Base-by-base conservation (phyloP, 2,797 vertebrate genomes). In the Galagoides demidoff region DNA sequence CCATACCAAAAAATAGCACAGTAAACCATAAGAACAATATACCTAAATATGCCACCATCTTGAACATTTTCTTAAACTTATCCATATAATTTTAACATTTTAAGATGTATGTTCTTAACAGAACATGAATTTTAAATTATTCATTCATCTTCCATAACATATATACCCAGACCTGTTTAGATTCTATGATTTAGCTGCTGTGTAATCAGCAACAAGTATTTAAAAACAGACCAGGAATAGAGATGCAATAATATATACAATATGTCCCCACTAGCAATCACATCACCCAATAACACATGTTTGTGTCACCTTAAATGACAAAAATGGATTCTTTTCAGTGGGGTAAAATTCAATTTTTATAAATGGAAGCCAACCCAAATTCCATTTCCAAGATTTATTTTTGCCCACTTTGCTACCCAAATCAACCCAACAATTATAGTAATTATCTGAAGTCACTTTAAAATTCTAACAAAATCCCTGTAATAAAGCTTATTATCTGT, bases 281-380 rank as follows among this genome's bases (percentile, higher is more conserved):
- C 34, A 90, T 37, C 61, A 77, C 19, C 45, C 64, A 57, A 63
- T 9, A 52, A 25, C 7, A 43, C 70, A 73, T 11, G 3, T 59
- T 79, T 9, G 12, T 37, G 13, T 90, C 78, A 66, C 29, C 3
- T 94, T 57, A 43, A 11, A 1, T 29, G 92, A 74, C n/a, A 52
- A 52, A 96, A 49, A 16, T 5, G 6, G 22, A 85, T 71, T 74
- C 55, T 43, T 87, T 66, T 52, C 27, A 88, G 31, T 71, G 43
- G 57, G n/a, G 4, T 7, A 64, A 68, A 77, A 37, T 43, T 85
- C 12, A 66, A 20, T 52, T 85, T 94, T 79, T 74, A 85, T 66
- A 89, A 85, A 79, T 79, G 4, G 23, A 91, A 89, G 39, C 23
- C 7, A 61, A 86, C 25, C 79, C 83, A 90, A 90, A 92, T 22